phyloP scores from a whole-genome alignment of 2,888 invertebrate species.

The Amblyjoppa proteus region DNA sequence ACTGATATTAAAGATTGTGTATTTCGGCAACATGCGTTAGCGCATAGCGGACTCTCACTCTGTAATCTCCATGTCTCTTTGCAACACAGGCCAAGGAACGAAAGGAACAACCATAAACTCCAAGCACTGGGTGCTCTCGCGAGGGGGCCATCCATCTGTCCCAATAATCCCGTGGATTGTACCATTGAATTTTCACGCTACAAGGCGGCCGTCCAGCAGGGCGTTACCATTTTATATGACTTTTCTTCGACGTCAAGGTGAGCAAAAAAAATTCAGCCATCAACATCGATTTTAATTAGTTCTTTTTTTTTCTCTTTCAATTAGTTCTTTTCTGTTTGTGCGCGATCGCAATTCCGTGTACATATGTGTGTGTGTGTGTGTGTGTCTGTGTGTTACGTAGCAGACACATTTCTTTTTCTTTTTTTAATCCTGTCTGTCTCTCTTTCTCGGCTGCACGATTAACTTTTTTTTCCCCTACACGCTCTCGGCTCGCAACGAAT shows the following conservation, averaged over 20 bases:
- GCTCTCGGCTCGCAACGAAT: conserved; percentile 50
- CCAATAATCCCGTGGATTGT: conserved; percentile 73
- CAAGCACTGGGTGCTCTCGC: conserved; percentile 75
- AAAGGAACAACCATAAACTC: conserved; percentile 54
- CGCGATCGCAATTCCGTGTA: not conserved
- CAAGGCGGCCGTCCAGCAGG: conserved; percentile 91
- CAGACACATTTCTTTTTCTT: conserved; percentile 13
- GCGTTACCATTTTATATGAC: conserved; percentile 98
- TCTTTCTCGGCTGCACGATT: conserved; percentile 35
- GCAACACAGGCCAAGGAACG: conserved; percentile 43
- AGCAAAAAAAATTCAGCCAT: conserved; percentile 81
- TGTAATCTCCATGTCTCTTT: conserved; percentile 31
- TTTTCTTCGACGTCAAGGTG: conserved; percentile 97
- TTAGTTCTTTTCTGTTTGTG: conserved; percentile 8
- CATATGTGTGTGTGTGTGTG: not conserved
- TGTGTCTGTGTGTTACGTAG: not conserved
- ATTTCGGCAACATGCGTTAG: conserved; percentile 8
- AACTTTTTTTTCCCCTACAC: conserved; percentile 45
- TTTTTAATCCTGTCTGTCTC: conserved; percentile 29
- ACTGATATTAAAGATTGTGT: not conserved
- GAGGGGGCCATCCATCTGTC: conserved; percentile 82
- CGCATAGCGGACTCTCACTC: not conserved
- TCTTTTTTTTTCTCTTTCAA: not conserved
- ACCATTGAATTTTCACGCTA: conserved; percentile 83
- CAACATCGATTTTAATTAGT: conserved; percentile 14